Percentiles rank a stretch among this genome's conserved stretches.
phyloP scores from a whole-genome alignment of 2,113 vertebrate species.

The Saccopteryx leptura region DNA sequence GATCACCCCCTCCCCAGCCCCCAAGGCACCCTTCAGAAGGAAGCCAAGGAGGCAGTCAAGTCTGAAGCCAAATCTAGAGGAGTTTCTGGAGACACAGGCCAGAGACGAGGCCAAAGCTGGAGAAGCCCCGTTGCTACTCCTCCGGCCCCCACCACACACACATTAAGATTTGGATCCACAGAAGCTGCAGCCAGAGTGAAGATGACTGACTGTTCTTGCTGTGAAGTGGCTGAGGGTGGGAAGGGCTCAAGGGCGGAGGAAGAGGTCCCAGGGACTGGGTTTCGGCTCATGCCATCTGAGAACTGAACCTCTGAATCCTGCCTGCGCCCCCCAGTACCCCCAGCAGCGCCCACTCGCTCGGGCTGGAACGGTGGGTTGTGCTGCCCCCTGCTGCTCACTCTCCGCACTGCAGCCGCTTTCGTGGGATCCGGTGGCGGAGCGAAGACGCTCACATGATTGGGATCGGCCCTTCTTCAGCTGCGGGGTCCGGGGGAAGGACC shows the following conservation, averaged over 20 bases:
- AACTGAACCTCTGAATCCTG: neutral
- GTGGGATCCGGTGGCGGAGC: neutral
- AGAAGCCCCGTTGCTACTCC: neutral
- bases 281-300: neutral
- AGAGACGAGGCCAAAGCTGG: neutral
- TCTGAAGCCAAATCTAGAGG: neutral
- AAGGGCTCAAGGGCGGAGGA: neutral
- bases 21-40: neutral
- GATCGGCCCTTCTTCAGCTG: neutral
- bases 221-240: neutral
- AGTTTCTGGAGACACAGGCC: neutral
- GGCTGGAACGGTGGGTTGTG: constrained; percentile 70
- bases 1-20: neutral
- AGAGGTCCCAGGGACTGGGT: neutral
- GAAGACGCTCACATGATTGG: rapidly evolving
- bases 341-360: neutral
- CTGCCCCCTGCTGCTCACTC: constrained; percentile 84
- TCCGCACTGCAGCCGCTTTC: constrained; percentile 45
- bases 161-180: neutral
- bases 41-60: neutral
- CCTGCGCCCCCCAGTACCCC: neutral
- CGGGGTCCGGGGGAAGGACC: neutral
- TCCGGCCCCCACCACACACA: neutral
- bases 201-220: neutral
- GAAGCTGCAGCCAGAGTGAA: neutral